Evolutionary conservation across 1,140 invertebrate genomes (phyloP), one percentile per base, ranked within the genome.

Genomic region (Sminthurinus signatus): DNA sequence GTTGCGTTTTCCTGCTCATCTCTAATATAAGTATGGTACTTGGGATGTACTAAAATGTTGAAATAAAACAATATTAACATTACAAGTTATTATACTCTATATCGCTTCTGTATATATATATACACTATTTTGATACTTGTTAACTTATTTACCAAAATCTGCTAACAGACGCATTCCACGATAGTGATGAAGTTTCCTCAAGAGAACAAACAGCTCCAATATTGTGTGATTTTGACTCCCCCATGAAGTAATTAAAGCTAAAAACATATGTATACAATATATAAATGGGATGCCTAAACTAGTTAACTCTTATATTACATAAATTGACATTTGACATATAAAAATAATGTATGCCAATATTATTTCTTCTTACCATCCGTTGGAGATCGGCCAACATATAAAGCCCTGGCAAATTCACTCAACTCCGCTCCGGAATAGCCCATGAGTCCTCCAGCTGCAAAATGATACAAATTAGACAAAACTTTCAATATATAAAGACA

Each of bases 171-270:
- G 70, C 82, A 93, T 85, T 2, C 85, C 85, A 69, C 85, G 80
- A 72, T 85, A 85, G 70, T 90, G 83, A 66, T 86, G 80, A 83
- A 91, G 88, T 71, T 76, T 77, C 25, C 76, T 85, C 2, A 89
- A 78, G 23, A 88, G 73, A 1, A 84, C 77, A 75, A 91, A 92
- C 5, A 95, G 76, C 75, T 90, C 86, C 50, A 84, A 75, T 1
- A 90, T 82, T 19, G 84, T 86, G 69, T 91, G 88, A 77, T 92
- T 93, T 60, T 85, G 81, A 69, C 85, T 82, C 5, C 87, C 86
- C 88, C 88, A 94, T 54, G 82, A 76, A 32, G 79, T 83, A 21
- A 95, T 77, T 3, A 95, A 78, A 71, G 86, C n/a, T n/a, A n/a
- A n/a, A n/a, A n/a, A n/a, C n/a, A n/a, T n/a, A n/a, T n/a, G n/a